Base-by-base conservation (phyloP, 1,140 invertebrate genomes). In the Dreissena polymorpha region DNA sequence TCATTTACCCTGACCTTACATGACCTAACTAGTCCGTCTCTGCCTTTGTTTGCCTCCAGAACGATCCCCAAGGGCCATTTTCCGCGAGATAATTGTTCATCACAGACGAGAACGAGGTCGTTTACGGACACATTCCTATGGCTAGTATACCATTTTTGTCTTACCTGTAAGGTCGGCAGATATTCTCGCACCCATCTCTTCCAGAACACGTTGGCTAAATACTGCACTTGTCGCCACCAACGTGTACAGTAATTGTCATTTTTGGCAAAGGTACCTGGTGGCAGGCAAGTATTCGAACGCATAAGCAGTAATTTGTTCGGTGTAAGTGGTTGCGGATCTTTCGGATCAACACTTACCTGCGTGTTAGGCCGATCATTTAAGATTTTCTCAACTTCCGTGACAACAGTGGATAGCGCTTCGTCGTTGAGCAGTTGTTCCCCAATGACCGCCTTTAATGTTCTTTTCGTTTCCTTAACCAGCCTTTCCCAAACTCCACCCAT, bases 311-410 rank as follows among this genome's bases (percentile, higher is more conserved):
- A 65, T 7, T 85, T 78, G 57, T 81, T 74, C 23, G 84, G 84
- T 49, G 84, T 70, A 51, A 72, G 10, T 3, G 70, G 39, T 53
- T 50, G 3, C n/a, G n/a, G n/a, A n/a, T n/a, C n/a, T n/a, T n/a
- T n/a, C n/a, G n/a, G n/a, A n/a, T n/a, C n/a, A n/a, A 13, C 70
- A 50, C 16, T 81, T 55, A 12, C 25, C 53, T 13, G 29, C 16
- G 72, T 72, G 12, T 76, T 68, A 13, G 78, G 84, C 21, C 84
- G 18, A 51, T 72, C 65, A 81, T 85, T 85, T 8, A 85, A n/a
- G 5, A 85, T 74, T 7, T 49, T 39, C 49, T 85, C 83, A 7
- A 79, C 68, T 65, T 77, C 82, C 29, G 12, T 51, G 10, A 79
- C 27, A 1, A 83, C 21, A 16, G 72, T 81, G 2, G 8, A 60